phyloP scores from a whole-genome alignment of 1,140 invertebrate genomes.

The Leptonema lineaticorne region DNA sequence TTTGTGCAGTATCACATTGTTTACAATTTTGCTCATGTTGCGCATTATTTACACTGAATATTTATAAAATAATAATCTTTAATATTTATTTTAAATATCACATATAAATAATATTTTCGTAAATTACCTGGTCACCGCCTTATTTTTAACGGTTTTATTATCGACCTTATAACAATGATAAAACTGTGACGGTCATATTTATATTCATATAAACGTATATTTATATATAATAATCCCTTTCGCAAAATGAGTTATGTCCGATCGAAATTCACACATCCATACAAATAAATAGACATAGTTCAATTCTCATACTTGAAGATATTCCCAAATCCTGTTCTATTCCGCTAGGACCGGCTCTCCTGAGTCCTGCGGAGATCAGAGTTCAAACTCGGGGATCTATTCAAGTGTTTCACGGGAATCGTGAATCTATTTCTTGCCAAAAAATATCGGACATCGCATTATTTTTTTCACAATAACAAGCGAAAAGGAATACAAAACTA shows the following conservation, averaged over 20 bases:
- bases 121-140: too few relatives aligned
- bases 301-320: conserved; percentile 31
- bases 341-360: conserved; percentile 19
- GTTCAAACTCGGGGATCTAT: conserved; percentile 24
- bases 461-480: conserved; percentile 20
- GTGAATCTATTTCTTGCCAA: conserved; percentile 17
- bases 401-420: neutral
- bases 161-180: neutral
- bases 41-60: too few relatives aligned
- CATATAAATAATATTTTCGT: too few relatives aligned
- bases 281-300: too few relatives aligned
- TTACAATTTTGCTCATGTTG: too few relatives aligned
- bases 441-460: conserved; percentile 26
- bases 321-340: conserved; percentile 32
- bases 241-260: conserved; percentile 40
- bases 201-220: neutral
- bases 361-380: conserved; percentile 28
- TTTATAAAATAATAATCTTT: too few relatives aligned
- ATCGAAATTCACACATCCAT: conserved; percentile 37
- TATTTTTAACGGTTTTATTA: neutral
- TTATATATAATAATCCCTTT: conserved; percentile 19
- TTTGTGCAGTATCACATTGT: too few relatives aligned
- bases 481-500: conserved; percentile 13
- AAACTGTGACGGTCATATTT: neutral
- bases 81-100: too few relatives aligned